These are phyloP conservation scores for Drosophila leonis DNA, from an alignment of 2,888 invertebrate species.

Conservation along the genomic window DNA sequence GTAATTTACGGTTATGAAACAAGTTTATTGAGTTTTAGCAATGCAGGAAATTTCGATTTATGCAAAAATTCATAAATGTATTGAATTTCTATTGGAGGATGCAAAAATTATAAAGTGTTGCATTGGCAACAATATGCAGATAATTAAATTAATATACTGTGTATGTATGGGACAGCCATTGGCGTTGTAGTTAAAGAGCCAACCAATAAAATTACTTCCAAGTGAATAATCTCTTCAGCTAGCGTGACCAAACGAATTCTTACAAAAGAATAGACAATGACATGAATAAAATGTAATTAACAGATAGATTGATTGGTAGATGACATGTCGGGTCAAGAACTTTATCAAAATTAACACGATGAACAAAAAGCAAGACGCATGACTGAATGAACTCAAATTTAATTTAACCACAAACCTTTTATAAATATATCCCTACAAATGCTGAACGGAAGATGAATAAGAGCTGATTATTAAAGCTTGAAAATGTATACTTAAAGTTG, in stretches of 20 bases:
- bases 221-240: neutral
- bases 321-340: slow-evolving; percentile 3
- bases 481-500: neutral
- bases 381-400: neutral
- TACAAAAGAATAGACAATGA: neutral
- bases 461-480: neutral
- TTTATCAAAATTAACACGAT: neutral
- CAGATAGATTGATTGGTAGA: neutral
- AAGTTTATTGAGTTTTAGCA: neutral
- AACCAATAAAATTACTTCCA: neutral
- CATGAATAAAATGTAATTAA: slow-evolving; percentile 5
- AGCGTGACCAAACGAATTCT: slow-evolving; percentile 1
- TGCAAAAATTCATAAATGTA: neutral
- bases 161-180: too few species aligned
- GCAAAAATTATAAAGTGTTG: neutral
- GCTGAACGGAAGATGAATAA: neutral
- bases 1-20: neutral
- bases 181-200: neutral
- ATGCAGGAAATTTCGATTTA: neutral
- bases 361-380: too few species aligned
- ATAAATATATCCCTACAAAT: neutral
- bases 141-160: neutral
- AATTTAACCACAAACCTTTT: neutral
- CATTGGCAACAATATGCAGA: neutral
- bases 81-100: neutral